A percentile compares a stretch with the other conserved stretches of the same genome.
Conservation (phyloP, 2,113 vertebrate genomes). For the Mesembrinibis cayennensis region DNA sequence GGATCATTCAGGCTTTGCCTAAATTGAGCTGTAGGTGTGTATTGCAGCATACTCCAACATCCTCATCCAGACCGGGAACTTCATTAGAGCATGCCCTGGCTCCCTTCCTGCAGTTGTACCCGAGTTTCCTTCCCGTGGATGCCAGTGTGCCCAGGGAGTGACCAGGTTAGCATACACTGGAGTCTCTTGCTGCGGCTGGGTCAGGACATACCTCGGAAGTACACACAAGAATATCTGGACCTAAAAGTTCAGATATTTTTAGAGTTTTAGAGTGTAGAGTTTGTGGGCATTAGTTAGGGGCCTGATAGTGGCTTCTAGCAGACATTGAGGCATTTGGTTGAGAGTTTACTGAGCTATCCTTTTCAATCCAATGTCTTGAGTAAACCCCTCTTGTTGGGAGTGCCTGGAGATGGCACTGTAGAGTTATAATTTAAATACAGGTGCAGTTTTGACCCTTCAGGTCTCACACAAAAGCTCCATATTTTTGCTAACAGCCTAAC, state of each 20-base stretch:
- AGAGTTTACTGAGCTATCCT: neutral
- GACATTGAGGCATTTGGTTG: neutral
- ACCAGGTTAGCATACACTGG: neutral
- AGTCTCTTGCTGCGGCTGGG: accelerated
- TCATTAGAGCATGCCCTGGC: too few relatives aligned
- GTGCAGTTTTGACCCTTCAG: neutral
- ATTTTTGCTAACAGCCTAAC: neutral
- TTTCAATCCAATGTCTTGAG: neutral
- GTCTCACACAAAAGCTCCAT: neutral
- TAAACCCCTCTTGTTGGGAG: neutral
- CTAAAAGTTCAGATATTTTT: neutral
- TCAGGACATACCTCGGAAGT: neutral
- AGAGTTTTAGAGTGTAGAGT: neutral
- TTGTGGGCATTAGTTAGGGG: neutral
- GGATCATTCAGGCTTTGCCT: neutral
- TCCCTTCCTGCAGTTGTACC: neutral
- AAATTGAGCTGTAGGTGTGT: neutral
- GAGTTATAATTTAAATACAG: neutral
- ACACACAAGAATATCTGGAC: neutral
- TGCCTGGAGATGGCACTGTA: neutral
- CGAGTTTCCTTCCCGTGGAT: neutral
- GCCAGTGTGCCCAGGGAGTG: neutral
- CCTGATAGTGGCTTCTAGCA: neutral
- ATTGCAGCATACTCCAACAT: neutral
- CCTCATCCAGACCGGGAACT: neutral